These are phyloP conservation scores for Ariolimax columbianus DNA, from an alignment of 2,888 invertebrate species.

Conservation along the genomic window DNA sequence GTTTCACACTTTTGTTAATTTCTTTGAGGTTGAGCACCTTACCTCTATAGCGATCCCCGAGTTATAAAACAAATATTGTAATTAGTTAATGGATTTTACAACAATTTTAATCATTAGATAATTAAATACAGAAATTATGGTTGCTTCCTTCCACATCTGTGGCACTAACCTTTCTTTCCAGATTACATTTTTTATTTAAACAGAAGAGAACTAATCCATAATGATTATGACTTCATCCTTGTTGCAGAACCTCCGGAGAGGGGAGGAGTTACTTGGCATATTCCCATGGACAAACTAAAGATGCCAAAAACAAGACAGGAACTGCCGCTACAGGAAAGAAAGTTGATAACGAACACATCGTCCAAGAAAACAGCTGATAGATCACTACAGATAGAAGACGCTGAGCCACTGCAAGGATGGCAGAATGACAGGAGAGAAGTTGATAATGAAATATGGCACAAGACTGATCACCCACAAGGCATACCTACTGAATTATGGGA, in stretches of 20 bases:
- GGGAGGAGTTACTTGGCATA: constrained; percentile 45
- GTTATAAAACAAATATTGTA: no score
- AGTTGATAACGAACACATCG: constrained; percentile 11
- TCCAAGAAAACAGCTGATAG: neutral
- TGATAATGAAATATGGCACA: constrained; percentile 28
- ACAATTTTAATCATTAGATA: no score
- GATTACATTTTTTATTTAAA: no score
- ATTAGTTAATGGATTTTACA: no score
- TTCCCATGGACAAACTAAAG: constrained; percentile 21
- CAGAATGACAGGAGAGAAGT: neutral
- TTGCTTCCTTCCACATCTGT: no score
- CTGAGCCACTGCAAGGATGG: constrained; percentile 24
- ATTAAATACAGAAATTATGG: no score
- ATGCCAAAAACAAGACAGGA: neutral
- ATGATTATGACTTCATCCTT: no score
- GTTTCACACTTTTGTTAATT: no score
- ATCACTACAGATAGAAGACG: neutral
- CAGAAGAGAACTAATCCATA: no score
- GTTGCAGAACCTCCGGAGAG: constrained; percentile 3
- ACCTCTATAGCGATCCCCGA: no score
- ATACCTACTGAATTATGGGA: constrained; percentile 43
- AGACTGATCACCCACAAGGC: constrained; percentile 28
- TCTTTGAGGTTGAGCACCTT: no score
- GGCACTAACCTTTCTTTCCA: no score
- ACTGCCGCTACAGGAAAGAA: constrained; percentile 22